Evolutionary conservation across 1,140 invertebrate species (phyloP), one percentile per base, ranked within the genome.

Genomic region (Drosophila melanogaster): DNA sequence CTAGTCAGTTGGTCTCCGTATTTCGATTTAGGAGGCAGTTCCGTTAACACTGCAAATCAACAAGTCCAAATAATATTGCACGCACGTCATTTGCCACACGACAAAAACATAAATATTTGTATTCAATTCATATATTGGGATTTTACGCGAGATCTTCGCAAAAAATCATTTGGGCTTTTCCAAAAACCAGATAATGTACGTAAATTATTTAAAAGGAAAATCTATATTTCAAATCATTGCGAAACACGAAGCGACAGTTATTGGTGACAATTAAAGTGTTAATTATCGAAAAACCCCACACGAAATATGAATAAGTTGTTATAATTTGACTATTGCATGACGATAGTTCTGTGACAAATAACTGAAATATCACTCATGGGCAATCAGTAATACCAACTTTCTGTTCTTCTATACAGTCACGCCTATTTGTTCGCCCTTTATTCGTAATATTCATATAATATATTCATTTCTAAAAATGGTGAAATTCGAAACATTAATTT

Each of bases 221-320:
- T 37, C 33, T 11, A 46, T 14, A 60, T 64, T 0, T 15, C 14
- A 51, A 74, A 55, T 19, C 62, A 58, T 24, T 50, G 55, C 37
- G 60, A 24, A 50, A 43, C 79, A 79, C 77, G 79, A 77, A 84
- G 64, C 62, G 56, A 71, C 49, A 41, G 26, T 54, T 55, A 40
- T 66, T 58, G 53, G 46, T 50, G 59, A 77, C 74, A 66, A 74
- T 81, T 73, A 74, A 77, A 81, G 81, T 78, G 67, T 35, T 78
- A 86, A 85, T 72, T 72, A 80, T 62, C 46, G 37, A 53, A 58
- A 79, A 65, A 55, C 41, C 41, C 33, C 22, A 53, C 17, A 35
- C 14, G 4, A 43, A 19, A 46, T 43, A 19, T 22, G 33, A n/a
- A 24, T 69, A 37, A 19, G 15, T 22, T 35, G 57, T 24, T 35